These are phyloP conservation scores for Fissipunctia ypsillon DNA, from an alignment of 2,888 invertebrate genomes.

Conservation along the genomic window DNA sequence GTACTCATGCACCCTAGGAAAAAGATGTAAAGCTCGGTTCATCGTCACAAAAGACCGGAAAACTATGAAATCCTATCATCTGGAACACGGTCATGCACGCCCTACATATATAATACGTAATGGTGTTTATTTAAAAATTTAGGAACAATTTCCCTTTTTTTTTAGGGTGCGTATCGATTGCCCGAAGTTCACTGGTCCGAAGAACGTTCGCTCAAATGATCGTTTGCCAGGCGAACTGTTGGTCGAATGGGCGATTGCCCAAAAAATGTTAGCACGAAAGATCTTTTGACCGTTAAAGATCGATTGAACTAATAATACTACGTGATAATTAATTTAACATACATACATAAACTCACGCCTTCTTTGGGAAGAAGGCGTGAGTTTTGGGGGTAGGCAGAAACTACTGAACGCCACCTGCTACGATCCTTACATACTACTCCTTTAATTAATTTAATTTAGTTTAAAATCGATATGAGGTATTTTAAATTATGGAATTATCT, in stretches of 20 bases:
- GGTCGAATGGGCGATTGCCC: not conserved
- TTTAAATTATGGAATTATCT: no score
- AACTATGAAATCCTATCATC: slow-evolving; percentile 21
- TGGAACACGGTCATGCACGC: slow-evolving; percentile 32
- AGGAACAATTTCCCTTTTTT: not conserved
- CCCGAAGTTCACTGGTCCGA: not conserved
- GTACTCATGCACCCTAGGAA: slow-evolving; percentile 38
- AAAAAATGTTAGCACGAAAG: not conserved
- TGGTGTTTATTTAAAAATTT: slow-evolving; percentile 27
- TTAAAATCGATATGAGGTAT: not conserved
- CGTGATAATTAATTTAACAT: not conserved
- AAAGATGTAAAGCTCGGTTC: slow-evolving; percentile 41
- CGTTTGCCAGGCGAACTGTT: not conserved
- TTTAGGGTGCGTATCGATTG: not conserved
- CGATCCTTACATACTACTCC: no score
- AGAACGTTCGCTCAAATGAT: not conserved
- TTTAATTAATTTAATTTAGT: no score
- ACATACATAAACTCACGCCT: no score
- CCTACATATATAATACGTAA: slow-evolving; percentile 32
- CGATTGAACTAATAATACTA: not conserved
- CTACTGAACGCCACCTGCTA: no score
- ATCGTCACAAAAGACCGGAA: slow-evolving; percentile 16
- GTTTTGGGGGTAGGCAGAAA: no score
- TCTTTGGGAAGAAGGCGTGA: no score
- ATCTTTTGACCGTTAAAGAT: not conserved